Conservation (phyloP, 2,888 invertebrate species). For the Calameuta pallipes region DNA sequence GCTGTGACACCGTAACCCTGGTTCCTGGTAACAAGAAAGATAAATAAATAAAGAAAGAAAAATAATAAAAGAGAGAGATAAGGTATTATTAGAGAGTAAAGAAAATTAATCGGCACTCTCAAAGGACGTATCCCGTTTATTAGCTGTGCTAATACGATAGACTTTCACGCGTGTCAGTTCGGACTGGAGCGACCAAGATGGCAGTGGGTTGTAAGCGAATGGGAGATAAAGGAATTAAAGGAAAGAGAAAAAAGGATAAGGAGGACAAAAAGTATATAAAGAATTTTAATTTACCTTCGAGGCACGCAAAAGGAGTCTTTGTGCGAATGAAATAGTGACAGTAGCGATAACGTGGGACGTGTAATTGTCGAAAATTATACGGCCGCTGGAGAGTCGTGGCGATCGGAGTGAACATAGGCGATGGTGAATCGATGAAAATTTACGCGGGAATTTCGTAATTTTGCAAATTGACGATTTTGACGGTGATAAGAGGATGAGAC, state of each 20-base stretch:
- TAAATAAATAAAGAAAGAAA: too few relatives aligned
- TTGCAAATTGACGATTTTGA: neutral
- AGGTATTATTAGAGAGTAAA: neutral
- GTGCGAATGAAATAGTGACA: neutral
- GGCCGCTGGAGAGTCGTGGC: neutral
- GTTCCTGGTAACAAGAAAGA: too few relatives aligned
- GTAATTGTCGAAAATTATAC: neutral
- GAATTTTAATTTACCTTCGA: neutral
- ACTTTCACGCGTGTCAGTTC: neutral
- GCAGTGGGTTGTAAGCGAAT: neutral
- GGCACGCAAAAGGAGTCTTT: neutral
- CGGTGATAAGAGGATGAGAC: neutral
- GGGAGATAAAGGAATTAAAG: neutral
- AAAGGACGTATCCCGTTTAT: neutral
- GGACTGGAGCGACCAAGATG: neutral
- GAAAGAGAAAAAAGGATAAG: neutral
- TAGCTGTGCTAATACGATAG: neutral
- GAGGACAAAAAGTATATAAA: neutral
- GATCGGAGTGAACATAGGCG: neutral
- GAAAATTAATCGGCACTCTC: neutral
- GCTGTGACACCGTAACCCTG: neutral
- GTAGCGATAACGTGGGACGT: neutral
- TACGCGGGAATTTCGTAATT: neutral
- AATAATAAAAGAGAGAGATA: too few relatives aligned
- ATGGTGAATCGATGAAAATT: neutral